Evolutionary conservation across 2,888 invertebrate species (phyloP).

Genomic region (Papilio elwesi): DNA sequence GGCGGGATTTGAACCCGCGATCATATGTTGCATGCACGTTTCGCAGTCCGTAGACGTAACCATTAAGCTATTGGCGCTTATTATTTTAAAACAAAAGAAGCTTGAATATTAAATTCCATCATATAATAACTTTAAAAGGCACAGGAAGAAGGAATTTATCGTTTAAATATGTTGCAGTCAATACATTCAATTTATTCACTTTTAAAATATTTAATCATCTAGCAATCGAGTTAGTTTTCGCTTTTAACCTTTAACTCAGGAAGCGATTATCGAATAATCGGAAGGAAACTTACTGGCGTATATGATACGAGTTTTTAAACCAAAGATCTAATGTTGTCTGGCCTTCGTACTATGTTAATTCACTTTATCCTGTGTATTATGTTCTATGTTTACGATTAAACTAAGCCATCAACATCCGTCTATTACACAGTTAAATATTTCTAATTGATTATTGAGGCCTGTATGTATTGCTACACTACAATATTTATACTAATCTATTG

Average conservation of each 20-base stretch:
- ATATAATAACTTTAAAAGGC: background rate
- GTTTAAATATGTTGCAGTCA: background rate
- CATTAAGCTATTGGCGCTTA: no score
- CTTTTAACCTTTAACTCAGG: slow-evolving; percentile 12
- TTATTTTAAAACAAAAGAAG: no score
- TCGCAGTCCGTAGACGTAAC: no score
- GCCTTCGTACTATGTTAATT: background rate
- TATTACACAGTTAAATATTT: background rate
- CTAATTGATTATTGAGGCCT: no score
- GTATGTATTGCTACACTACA: no score
- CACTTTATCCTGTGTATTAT: background rate
- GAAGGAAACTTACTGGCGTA: background rate
- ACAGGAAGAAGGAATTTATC: background rate
- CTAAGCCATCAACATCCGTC: background rate
- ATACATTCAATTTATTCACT: background rate
- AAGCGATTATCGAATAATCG: slow-evolving; percentile 9
- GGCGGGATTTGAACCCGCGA: no score
- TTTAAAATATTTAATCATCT: background rate
- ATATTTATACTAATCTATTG: no score
- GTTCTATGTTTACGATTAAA: background rate
- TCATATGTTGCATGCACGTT: no score
- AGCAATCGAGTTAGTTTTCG: background rate
- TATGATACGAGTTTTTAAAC: slow-evolving; percentile 1
- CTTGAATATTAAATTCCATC: background rate
- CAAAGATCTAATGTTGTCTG: slow-evolving; percentile 2